Percentiles rank a stretch among this genome's conserved stretches.
These are phyloP conservation scores for Ceratosolen fusciceps DNA, from an alignment of 1,140 invertebrate genomes.

Conservation along the genomic window DNA sequence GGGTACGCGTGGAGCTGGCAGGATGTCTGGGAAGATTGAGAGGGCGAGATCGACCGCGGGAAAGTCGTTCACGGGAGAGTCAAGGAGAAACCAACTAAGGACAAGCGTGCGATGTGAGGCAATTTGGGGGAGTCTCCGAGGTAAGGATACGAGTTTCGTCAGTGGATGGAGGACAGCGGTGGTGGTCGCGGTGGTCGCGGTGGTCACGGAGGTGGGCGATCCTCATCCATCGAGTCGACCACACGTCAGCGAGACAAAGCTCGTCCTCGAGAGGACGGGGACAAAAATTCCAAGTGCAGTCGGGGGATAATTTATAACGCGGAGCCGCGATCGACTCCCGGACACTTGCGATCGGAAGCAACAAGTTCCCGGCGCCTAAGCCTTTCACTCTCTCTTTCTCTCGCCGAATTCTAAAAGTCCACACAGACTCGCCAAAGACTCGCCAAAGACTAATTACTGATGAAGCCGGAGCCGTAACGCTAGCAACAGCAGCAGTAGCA, in stretches of 20 bases:
- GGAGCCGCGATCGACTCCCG: neutral
- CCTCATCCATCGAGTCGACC: neutral
- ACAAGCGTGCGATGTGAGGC: neutral
- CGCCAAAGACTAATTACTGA: too few relatives aligned
- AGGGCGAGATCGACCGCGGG: too few relatives aligned
- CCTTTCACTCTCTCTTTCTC: too few relatives aligned
- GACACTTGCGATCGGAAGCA: conserved; percentile 8
- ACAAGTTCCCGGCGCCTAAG: too few relatives aligned
- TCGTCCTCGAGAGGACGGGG: neutral
- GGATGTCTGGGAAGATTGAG: too few relatives aligned
- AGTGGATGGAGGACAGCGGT: too few relatives aligned
- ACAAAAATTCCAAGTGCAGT: neutral
- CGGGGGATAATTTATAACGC: neutral
- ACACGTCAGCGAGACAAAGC: neutral
- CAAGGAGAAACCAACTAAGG: neutral
- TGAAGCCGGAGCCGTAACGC: too few relatives aligned
- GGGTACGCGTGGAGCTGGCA: too few relatives aligned
- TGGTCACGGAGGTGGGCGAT: neutral
- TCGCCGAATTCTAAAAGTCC: too few relatives aligned
- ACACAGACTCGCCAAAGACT: too few relatives aligned
- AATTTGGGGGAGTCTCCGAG: neutral
- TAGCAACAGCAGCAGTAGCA: too few relatives aligned
- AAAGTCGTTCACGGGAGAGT: neutral
- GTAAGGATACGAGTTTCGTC: neutral
- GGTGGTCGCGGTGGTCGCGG: neutral